These are phyloP conservation scores for Nasonia vitripennis DNA, from an alignment of 1,140 invertebrate species.

Conservation along the genomic window DNA sequence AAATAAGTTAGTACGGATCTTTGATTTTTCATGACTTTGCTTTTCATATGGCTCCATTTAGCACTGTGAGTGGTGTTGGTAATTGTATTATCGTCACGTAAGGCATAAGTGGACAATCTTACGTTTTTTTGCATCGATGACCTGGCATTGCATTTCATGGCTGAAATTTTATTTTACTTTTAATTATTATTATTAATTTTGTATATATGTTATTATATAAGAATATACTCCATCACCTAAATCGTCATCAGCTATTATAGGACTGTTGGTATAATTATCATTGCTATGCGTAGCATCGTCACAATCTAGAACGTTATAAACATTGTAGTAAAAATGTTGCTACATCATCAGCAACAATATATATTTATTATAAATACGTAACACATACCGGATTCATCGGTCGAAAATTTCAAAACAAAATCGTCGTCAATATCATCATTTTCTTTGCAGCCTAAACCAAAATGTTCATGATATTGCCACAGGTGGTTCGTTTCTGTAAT, in stretches of 20 bases:
- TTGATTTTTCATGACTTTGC: background rate
- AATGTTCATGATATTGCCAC: background rate
- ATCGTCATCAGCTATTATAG: too few species aligned
- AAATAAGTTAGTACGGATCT: background rate
- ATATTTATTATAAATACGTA: background rate
- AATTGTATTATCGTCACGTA: background rate
- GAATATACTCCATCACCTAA: too few species aligned
- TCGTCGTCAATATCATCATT: background rate
- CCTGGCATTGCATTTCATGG: background rate
- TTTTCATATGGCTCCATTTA: background rate
- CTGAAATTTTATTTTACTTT: background rate
- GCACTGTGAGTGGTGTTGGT: background rate
- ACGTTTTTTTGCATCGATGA: background rate
- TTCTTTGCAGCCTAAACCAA: background rate
- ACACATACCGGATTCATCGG: background rate
- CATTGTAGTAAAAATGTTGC: too few species aligned
- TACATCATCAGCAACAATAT: background rate
- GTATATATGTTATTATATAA: too few species aligned
- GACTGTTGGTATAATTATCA: too few species aligned
- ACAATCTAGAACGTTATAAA: too few species aligned
- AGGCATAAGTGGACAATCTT: background rate
- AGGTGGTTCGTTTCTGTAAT: background rate
- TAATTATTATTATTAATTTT: background rate
- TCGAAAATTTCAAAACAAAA: background rate
- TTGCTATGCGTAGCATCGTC: too few species aligned